phyloP scores from a whole-genome alignment of 2,113 vertebrate species.

The Suncus etruscus region DNA sequence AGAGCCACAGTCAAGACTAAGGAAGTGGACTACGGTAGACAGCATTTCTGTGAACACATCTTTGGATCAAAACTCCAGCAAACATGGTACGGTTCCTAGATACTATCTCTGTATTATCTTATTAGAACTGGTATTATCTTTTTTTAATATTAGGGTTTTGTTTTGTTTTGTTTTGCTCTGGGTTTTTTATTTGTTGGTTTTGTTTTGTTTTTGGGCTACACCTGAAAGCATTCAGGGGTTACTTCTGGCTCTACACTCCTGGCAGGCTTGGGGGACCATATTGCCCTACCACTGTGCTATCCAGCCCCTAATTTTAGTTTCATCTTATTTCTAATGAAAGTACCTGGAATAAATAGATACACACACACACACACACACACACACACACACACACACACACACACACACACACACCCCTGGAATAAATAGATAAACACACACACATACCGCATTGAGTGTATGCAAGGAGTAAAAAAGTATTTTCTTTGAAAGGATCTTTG shows the following conservation, averaged over 20 bases:
- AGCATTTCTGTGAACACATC: constrained; percentile 94
- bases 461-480: not conserved
- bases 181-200: too few relatives aligned
- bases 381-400: not conserved
- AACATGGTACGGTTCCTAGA: constrained; percentile 91
- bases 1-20: constrained; percentile 97
- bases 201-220: too few relatives aligned
- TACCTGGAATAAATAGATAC: not conserved
- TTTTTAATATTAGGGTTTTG: too few relatives aligned
- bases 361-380: not conserved
- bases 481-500: not conserved
- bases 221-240: too few relatives aligned
- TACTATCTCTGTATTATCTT: not conserved
- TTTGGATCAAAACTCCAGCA: constrained; percentile 98
- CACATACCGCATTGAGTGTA: not conserved
- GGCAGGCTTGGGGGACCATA: too few relatives aligned
- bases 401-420: too few relatives aligned
- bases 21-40: constrained; percentile 97
- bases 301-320: too few relatives aligned
- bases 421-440: too few relatives aligned
- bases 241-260: too few relatives aligned
- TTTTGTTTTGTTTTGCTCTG: too few relatives aligned
- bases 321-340: not conserved
- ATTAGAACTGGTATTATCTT: not conserved
- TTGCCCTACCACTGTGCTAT: too few relatives aligned